phyloP scores from a whole-genome alignment of 30 jellyfish, hydroid and myxozoan species.

The Hydra vulgaris region DNA sequence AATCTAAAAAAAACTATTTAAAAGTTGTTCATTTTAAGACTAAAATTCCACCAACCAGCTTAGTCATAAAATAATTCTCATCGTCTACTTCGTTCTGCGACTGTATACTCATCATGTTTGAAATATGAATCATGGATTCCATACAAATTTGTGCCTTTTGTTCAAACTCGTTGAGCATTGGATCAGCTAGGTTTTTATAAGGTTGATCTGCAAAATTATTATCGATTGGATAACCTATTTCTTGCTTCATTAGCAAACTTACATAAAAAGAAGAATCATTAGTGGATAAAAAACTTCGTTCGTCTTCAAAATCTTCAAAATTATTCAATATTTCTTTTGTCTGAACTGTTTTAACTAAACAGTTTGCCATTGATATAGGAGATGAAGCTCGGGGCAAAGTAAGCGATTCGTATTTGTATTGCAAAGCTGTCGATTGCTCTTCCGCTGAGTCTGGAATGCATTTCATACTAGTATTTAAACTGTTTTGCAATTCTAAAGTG shows the following conservation, averaged over 20 bases:
- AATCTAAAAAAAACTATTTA: no score
- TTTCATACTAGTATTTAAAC: not conserved
- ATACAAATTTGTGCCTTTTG: constrained; percentile 45
- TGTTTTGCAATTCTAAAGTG: not conserved
- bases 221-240: not conserved
- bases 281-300: not conserved
- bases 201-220: not conserved
- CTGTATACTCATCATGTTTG: constrained; percentile 13
- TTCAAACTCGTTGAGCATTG: constrained; percentile 67
- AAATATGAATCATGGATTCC: constrained; percentile 53
- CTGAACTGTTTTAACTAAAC: not conserved
- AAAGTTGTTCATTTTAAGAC: no score
- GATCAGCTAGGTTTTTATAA: not conserved
- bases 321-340: not conserved
- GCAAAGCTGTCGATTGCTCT: not conserved
- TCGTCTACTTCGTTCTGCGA: not conserved
- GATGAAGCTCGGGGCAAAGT: not conserved
- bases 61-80: not conserved
- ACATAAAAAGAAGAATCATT: not conserved
- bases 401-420: not conserved
- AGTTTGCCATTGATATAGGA: not conserved
- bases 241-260: not conserved
- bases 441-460: not conserved
- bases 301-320: not conserved
- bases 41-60: no score